Evolutionary conservation across 1,140 invertebrate species (phyloP).

Genomic region (Hylaeus anthracinus): DNA sequence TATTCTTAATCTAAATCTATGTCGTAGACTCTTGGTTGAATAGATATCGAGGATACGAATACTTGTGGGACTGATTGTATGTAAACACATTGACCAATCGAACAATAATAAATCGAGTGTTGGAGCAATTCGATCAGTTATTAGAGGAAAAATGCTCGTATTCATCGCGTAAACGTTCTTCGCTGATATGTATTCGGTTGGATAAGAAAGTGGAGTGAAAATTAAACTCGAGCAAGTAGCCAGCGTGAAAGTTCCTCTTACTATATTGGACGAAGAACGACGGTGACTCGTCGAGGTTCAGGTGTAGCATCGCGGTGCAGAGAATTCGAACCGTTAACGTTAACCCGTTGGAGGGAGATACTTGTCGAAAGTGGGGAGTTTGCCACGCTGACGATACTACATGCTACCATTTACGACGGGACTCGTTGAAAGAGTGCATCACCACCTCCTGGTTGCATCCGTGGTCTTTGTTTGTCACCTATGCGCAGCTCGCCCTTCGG

Average conservation of each 20-base stretch:
- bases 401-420: slow-evolving; percentile 12
- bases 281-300: neutral
- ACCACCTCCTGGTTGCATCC: neutral
- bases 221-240: neutral
- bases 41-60: no score
- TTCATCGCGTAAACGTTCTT: no score
- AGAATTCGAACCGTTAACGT: slow-evolving; percentile 22
- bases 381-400: neutral
- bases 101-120: no score
- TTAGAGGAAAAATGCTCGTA: no score
- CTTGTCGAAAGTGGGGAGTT: slow-evolving; percentile 14
- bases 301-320: neutral
- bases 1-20: no score
- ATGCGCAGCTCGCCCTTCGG: neutral
- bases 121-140: no score
- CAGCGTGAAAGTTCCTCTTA: neutral
- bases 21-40: no score
- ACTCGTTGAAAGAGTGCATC: neutral
- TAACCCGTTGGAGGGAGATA: slow-evolving; percentile 20
- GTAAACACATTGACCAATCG: no score
- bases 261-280: no score
- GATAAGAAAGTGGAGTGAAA: neutral
- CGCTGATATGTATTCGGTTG: no score
- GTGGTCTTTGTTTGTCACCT: neutral
- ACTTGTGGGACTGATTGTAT: no score